phyloP scores from a whole-genome alignment of 2,113 vertebrate genomes.

The Gambusia affinis region DNA sequence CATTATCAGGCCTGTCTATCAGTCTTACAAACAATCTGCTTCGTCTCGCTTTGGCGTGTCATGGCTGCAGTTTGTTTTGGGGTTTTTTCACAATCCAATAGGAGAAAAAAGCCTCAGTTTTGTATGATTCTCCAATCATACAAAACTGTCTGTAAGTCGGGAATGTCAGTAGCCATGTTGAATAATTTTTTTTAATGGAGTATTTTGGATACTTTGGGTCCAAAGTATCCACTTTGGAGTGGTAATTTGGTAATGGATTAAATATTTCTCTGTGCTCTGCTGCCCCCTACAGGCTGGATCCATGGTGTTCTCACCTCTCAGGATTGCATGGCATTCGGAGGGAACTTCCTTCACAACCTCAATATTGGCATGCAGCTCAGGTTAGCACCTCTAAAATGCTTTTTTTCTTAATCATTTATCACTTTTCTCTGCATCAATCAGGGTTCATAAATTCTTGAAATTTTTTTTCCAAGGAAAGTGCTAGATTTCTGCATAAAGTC shows the following conservation, averaged over 20 bases:
- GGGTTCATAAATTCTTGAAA: no score
- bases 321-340: conserved; percentile 99
- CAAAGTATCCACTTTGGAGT: no score
- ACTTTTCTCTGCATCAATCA: background rate
- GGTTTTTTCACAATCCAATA: background rate
- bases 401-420: no score
- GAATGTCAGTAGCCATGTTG: background rate
- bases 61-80: conserved; percentile 34
- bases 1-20: conserved; percentile 66
- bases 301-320: conserved; percentile 98
- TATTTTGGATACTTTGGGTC: background rate
- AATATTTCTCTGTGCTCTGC: conserved; percentile 20
- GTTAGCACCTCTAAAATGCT: conserved; percentile 62
- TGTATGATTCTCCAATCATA: background rate
- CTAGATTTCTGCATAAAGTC: no score
- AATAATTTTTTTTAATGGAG: background rate
- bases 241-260: background rate
- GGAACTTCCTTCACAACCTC: conserved; percentile 99
- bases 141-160: no score
- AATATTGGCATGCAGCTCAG: conserved; percentile 99
- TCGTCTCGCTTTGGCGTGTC: conserved; percentile 39
- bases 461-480: no score
- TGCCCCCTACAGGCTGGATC: conserved; percentile 91
- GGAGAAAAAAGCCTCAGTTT: conserved; percentile 2
- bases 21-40: conserved; percentile 46